Evolutionary conservation across 2,888 invertebrate genomes (phyloP).

Genomic region (Abscondita cerata): DNA sequence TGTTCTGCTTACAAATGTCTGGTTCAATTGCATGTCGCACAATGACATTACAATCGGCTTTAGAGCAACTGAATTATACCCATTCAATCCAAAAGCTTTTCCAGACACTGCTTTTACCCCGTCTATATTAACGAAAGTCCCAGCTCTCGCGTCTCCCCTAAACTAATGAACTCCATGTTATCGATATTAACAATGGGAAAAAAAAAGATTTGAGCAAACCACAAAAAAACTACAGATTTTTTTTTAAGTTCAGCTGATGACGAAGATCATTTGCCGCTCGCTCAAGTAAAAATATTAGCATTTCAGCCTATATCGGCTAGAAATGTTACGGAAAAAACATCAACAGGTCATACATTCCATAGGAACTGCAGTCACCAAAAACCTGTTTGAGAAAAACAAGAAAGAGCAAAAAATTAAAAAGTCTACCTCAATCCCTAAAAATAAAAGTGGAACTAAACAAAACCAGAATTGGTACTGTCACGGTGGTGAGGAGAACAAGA

Average conservation of each 20-base stretch:
- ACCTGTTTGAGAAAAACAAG: neutral
- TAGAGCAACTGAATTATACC: neutral
- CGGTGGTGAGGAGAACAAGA: neutral
- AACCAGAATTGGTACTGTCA: neutral
- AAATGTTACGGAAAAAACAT: neutral
- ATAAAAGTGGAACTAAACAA: neutral
- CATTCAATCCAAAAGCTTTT: slow-evolving; percentile 6
- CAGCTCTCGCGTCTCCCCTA: slow-evolving; percentile 1
- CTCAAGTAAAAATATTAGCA: neutral
- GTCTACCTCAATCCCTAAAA: neutral
- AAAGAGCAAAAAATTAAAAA: neutral
- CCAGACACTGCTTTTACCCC: slow-evolving; percentile 13
- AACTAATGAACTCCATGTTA: neutral
- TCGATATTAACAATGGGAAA: neutral
- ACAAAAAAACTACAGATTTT: neutral
- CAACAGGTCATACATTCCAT: neutral
- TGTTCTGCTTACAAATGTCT: neutral
- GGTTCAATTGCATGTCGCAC: neutral
- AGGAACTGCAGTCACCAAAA: neutral
- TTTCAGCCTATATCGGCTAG: neutral
- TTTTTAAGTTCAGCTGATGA: too few relatives aligned
- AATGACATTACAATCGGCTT: too few relatives aligned
- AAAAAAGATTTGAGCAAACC: neutral
- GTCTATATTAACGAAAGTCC: slow-evolving; percentile 11
- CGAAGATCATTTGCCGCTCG: neutral